Base-by-base conservation (phyloP, 2,797 vertebrate species). In the Diplodus sargus region DNA sequence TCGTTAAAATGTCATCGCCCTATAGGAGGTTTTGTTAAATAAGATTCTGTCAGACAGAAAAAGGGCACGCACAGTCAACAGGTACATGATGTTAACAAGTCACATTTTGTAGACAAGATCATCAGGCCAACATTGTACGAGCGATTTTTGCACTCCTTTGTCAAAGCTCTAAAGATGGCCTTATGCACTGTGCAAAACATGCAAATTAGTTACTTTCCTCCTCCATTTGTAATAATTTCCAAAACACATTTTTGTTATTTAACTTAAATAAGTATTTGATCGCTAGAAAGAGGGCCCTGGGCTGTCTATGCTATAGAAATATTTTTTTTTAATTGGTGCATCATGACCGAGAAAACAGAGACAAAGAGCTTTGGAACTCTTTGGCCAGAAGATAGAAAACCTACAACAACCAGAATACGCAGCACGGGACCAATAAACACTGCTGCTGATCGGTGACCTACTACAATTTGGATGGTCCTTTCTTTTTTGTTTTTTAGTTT, bases 1-100 rank as follows among this genome's bases (percentile, higher is more conserved):
- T 85, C 78, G 58, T 82, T 85, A 67, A 90, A 89, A 88, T 86
- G 83, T 54, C 82, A 76, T 25, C 0, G 11, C 86, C 81, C 86
- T 66, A n/a, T 75, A 82, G 88, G 76, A 82, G 83, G 66, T 61
- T 61, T 59, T 18, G 6, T 61, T 83, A 79, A 85, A 82, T 80
- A 69, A 51, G 76, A 78, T 74, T 77, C 56, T 77, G 30, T 64
- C 70, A 81, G 82, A 81, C 84, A 77, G 81, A 28, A 84, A 85
- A 82, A 13, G 45, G 30, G 49, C 60, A 72, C 23, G n/a, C 81
- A 45, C 52, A 78, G 76, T 87, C 81, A 85, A 80, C 83, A 85
- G n/a, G 69, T 66, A 64, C 70, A 78, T 28, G 52, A 83, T 81
- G 71, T 78, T 80, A 73, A 82, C 59, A 74, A 82, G 82, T 82